Evolutionary conservation across 1,140 invertebrate species (phyloP).

Genomic region (Drosophila lowei): DNA sequence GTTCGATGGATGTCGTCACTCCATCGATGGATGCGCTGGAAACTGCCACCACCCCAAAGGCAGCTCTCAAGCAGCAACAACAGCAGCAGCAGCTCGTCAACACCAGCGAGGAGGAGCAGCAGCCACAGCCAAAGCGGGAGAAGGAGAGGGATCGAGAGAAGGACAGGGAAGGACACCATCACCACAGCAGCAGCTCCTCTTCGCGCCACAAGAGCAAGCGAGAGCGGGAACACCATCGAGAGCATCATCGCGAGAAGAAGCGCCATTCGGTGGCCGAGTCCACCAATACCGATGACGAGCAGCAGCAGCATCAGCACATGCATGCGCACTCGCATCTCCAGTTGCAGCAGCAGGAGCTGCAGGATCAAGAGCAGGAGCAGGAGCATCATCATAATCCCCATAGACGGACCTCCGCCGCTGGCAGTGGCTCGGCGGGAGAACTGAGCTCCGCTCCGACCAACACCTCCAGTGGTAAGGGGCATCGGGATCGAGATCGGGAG

Average conservation of each 20-base stretch:
- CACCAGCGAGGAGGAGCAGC: conserved; percentile 67
- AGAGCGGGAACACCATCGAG: conserved; percentile 76
- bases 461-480: conserved; percentile 50
- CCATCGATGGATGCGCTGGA: conserved; percentile 21
- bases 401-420: conserved; percentile 61
- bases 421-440: conserved; percentile 55
- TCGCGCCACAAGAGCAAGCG: conserved; percentile 72
- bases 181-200: conserved; percentile 58
- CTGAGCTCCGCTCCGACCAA: conserved; percentile 52
- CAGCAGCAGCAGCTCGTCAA: conserved; percentile 30
- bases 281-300: conserved; percentile 73
- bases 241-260: conserved; percentile 79
- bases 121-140: conserved; percentile 37
- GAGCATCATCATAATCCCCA: conserved; percentile 54
- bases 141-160: conserved; percentile 18
- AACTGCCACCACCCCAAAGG: background rate
- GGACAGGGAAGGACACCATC: conserved; percentile 60
- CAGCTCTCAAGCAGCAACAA: conserved; percentile 29
- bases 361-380: conserved; percentile 50
- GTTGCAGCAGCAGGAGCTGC: conserved; percentile 1
- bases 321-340: too few species aligned
- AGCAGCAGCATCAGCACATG: conserved; percentile 26
- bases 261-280: conserved; percentile 74
- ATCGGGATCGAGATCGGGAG: conserved; percentile 4
- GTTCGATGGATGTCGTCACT: conserved; percentile 23